These are phyloP conservation scores for Mormyrus iriodes DNA, from an alignment of 2,113 vertebrate species.

Conservation along the genomic window DNA sequence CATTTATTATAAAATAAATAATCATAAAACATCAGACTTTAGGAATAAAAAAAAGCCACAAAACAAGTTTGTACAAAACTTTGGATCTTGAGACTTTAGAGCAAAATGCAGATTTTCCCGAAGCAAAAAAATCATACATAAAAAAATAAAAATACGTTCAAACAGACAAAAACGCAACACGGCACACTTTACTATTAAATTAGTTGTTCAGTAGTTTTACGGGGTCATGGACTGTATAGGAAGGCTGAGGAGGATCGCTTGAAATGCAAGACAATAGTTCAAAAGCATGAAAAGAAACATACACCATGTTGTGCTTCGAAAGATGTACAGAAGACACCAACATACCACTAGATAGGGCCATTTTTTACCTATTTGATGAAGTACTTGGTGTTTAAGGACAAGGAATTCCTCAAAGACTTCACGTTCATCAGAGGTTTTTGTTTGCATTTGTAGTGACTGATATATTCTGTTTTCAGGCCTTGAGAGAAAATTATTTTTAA, in stretches of 20 bases:
- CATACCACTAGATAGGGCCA: background rate
- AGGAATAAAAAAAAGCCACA: conserved; percentile 62
- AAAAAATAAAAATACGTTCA: conserved; percentile 24
- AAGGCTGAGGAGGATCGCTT: conserved; percentile 22
- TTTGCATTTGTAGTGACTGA: background rate
- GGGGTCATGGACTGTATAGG: conserved; percentile 2
- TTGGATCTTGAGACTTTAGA: conserved; percentile 71
- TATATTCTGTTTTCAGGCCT: background rate
- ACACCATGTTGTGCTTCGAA: background rate
- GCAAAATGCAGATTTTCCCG: conserved; percentile 52
- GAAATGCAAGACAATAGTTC: conserved; percentile 10
- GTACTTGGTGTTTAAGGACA: background rate
- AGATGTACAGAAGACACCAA: background rate
- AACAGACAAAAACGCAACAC: conserved; percentile 33
- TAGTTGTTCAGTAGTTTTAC: conserved; percentile 36
- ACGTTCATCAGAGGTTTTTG: background rate
- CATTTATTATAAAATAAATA: conserved; percentile 87
- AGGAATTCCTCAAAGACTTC: background rate
- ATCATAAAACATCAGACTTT: conserved; percentile 74
- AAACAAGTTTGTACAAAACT: conserved; percentile 78
- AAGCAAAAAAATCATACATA: conserved; percentile 23
- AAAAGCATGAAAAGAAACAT: background rate
- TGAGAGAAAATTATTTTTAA: background rate
- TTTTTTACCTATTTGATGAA: too few species aligned
- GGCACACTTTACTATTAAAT: conserved; percentile 28